Evolutionary conservation across 2,888 invertebrate genomes (phyloP).

Genomic region (Acrobasis repandana): DNA sequence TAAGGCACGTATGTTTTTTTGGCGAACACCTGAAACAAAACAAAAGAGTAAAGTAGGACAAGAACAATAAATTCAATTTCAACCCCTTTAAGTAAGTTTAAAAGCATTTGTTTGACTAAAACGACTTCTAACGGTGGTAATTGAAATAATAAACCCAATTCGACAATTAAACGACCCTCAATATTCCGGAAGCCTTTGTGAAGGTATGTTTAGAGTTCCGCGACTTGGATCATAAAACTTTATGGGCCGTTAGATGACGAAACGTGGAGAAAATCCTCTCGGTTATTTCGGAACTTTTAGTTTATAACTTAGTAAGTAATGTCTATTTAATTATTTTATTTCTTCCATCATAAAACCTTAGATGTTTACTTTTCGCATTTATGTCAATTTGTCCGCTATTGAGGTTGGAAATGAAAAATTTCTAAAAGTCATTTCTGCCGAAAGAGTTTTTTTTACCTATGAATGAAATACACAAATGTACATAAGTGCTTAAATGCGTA

Average conservation of each 20-base stretch:
- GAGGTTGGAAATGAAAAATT: too few species aligned
- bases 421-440: too few species aligned
- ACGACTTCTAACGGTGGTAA: conserved; percentile 3
- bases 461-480: background rate
- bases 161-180: conserved; percentile 24
- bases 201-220: background rate
- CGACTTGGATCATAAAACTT: background rate
- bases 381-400: too few species aligned
- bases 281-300: too few species aligned
- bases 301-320: background rate
- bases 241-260: too few species aligned
- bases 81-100: conserved; percentile 9
- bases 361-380: too few species aligned
- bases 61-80: conserved; percentile 11
- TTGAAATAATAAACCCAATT: conserved; percentile 10
- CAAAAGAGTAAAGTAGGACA: conserved; percentile 23
- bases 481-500: too few species aligned
- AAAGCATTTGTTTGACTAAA: conserved; percentile 16
- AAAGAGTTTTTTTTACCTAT: background rate
- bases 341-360: too few species aligned
- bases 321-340: background rate
- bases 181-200: conserved; percentile 7
- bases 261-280: too few species aligned
- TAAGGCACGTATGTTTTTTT: conserved; percentile 68
- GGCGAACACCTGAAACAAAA: conserved; percentile 62